Conservation (phyloP, 2,113 vertebrate genomes). For the Chionomys nivalis region DNA sequence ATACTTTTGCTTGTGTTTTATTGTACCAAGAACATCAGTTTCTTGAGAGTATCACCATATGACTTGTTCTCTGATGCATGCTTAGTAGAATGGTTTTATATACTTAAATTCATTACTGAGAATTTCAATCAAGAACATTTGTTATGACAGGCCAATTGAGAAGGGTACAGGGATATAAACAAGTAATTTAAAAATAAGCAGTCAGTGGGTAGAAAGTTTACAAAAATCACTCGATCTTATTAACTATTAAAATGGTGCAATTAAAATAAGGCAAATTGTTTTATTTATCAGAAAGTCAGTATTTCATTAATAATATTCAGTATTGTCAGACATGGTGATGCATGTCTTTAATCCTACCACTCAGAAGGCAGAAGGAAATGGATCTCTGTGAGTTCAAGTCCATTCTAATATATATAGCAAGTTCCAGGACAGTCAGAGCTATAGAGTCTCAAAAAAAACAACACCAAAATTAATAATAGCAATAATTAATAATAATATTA, state of each 20-base stretch:
- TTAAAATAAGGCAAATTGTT: constrained; percentile 29
- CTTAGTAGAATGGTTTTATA: background rate
- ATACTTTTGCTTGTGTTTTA: background rate
- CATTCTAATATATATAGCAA: background rate
- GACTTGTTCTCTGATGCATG: background rate
- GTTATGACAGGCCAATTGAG: background rate
- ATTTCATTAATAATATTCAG: background rate
- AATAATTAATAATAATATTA: background rate
- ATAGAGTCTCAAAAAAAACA: background rate
- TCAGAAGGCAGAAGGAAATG: background rate
- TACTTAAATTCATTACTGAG: background rate
- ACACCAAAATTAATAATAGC: background rate
- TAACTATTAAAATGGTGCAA: background rate
- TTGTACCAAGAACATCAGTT: background rate
- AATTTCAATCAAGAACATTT: background rate
- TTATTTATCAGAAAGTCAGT: background rate
- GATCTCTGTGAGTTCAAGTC: background rate
- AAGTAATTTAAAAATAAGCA: constrained; percentile 26
- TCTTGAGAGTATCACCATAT: background rate
- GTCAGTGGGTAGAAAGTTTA: background rate
- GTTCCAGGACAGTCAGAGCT: background rate
- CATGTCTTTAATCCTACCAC: background rate
- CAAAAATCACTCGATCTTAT: background rate
- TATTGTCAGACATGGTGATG: background rate
- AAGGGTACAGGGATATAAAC: background rate